These are phyloP conservation scores for Hypocryptadius cinnamomeus DNA, from an alignment of 2,113 vertebrate species.

Conservation along the genomic window DNA sequence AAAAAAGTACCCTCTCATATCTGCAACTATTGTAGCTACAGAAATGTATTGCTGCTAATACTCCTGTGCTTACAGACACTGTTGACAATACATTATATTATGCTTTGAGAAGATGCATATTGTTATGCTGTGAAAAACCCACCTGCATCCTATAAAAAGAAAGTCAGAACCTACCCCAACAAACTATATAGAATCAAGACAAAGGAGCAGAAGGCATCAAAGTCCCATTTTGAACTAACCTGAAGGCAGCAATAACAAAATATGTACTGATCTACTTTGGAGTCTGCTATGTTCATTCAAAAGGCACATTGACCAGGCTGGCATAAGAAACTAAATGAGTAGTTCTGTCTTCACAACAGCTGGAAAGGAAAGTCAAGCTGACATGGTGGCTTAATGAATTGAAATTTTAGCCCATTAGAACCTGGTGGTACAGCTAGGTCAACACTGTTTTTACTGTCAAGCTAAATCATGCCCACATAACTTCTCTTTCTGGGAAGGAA, in stretches of 20 bases:
- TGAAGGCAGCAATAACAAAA: neutral
- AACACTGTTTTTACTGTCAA: constrained; percentile 4
- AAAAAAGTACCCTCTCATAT: neutral
- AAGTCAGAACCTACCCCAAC: neutral
- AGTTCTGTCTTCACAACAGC: neutral
- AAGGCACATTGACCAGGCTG: neutral
- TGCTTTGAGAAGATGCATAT: neutral
- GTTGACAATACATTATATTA: neutral
- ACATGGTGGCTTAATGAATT: neutral
- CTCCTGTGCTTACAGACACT: neutral
- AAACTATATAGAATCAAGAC: neutral
- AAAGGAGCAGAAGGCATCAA: neutral
- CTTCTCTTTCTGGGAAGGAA: constrained; percentile 5
- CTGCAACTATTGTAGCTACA: neutral
- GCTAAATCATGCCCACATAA: neutral
- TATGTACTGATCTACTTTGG: neutral
- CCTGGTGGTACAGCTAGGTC: neutral
- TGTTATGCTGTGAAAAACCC: neutral
- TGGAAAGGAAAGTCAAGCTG: neutral
- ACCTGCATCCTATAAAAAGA: neutral
- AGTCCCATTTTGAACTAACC: neutral
- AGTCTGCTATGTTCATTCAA: neutral
- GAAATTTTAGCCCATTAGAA: neutral
- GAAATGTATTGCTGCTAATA: neutral
- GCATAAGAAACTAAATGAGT: neutral